Conservation (phyloP, 1,140 invertebrate genomes). For the Eciton burchellii region DNA sequence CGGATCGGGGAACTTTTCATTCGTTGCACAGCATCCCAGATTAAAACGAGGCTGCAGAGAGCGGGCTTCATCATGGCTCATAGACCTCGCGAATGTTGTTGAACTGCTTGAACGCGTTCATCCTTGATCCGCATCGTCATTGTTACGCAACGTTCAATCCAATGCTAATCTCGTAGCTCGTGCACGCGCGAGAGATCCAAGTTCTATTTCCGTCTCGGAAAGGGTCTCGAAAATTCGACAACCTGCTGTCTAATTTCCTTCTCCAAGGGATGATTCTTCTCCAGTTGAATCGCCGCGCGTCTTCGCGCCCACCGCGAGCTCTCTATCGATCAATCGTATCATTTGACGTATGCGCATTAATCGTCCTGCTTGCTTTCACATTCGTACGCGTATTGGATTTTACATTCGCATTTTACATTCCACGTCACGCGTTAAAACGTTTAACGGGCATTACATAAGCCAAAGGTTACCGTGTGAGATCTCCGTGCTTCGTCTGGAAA, state of each 20-base stretch:
- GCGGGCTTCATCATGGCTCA: conserved; percentile 11
- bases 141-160: conserved; percentile 66
- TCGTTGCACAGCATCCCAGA: not conserved
- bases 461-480: conserved; percentile 6
- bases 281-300: not conserved
- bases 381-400: not conserved
- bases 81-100: conserved; percentile 60
- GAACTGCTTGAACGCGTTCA: conserved; percentile 61
- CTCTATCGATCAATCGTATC: not conserved
- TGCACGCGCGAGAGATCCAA: conserved; percentile 41
- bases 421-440: not conserved
- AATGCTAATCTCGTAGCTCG: conserved; percentile 43
- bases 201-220: conserved; percentile 25
- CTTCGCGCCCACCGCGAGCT: not conserved
- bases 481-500: not conserved
- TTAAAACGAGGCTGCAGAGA: conserved; percentile 9
- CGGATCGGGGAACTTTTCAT: not conserved
- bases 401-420: conserved; percentile 1
- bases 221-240: conserved; percentile 37
- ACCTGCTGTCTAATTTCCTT: not conserved
- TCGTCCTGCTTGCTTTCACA: not conserved
- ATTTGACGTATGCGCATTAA: not conserved
- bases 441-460: not conserved
- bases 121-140: conserved; percentile 71
- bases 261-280: not conserved